These are phyloP conservation scores for Eretmochelys imbricata DNA, from an alignment of 2,113 vertebrate genomes.

Conservation along the genomic window DNA sequence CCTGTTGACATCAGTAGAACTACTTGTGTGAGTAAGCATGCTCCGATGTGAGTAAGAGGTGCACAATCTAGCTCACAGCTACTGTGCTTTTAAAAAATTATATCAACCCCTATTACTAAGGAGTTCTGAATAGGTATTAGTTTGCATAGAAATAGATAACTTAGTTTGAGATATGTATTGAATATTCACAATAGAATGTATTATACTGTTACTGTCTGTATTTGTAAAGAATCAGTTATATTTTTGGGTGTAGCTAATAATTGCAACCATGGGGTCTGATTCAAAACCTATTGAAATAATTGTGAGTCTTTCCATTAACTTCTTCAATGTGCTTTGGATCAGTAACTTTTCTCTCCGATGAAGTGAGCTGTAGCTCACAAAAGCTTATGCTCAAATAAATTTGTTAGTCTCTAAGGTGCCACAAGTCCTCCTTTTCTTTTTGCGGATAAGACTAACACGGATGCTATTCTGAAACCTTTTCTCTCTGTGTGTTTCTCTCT, in stretches of 20 bases:
- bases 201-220: accelerated
- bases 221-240: accelerated
- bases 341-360: accelerated
- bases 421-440: too few relatives aligned
- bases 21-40: neutral
- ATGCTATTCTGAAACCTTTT: too few relatives aligned
- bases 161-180: too few relatives aligned
- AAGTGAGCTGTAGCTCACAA: too few relatives aligned
- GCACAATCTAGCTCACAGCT: neutral
- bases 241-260: neutral
- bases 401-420: too few relatives aligned
- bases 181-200: accelerated
- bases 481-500: accelerated
- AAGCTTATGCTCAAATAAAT: too few relatives aligned
- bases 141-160: accelerated
- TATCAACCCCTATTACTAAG: accelerated
- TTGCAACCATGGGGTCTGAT: neutral
- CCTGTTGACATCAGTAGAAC: neutral
- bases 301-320: neutral
- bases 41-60: neutral
- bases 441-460: too few relatives aligned
- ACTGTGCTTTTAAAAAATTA: accelerated
- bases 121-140: accelerated
- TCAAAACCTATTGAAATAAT: neutral
- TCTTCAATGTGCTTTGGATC: accelerated